A percentile compares a stretch with the other conserved stretches of the same genome.
phyloP scores from a whole-genome alignment of 2,797 vertebrate species.

The Orestias chungarensis region DNA sequence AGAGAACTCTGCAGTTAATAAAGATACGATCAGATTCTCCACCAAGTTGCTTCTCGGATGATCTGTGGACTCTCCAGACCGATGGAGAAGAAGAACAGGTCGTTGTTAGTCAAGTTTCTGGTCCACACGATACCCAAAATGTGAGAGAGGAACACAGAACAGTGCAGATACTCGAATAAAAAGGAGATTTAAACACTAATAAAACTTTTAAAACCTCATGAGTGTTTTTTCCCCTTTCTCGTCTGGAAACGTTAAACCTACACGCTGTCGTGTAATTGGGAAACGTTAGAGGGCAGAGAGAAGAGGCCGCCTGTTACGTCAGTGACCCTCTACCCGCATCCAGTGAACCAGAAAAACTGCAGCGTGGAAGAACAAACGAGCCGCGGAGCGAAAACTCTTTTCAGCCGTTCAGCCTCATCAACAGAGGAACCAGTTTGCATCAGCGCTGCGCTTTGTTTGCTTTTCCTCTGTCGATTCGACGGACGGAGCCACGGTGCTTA shows the following conservation, averaged over 20 bases:
- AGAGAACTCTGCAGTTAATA: too few species aligned
- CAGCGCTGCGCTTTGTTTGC: background rate
- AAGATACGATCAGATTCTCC: too few species aligned
- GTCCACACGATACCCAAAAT: too few species aligned
- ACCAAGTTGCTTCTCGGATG: too few species aligned
- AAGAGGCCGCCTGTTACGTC: too few species aligned
- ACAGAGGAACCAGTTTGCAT: background rate
- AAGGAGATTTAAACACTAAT: background rate
- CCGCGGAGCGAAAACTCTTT: background rate
- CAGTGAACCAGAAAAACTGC: slow-evolving; percentile 71
- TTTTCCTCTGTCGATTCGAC: slow-evolving; percentile 7
- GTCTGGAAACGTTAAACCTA: too few species aligned
- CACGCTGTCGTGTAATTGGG: too few species aligned
- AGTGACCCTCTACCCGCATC: slow-evolving; percentile 4
- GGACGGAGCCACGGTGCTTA: background rate
- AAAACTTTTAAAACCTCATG: background rate
- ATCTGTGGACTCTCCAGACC: background rate
- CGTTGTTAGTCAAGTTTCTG: too few species aligned
- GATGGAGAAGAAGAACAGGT: too few species aligned
- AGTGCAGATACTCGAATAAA: background rate
- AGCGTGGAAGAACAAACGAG: slow-evolving; percentile 37
- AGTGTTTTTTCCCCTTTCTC: background rate
- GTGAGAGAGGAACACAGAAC: too few species aligned
- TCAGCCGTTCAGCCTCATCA: background rate
- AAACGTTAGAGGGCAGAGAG: too few species aligned